These are phyloP conservation scores for Tympanoctomys barrerae DNA, from an alignment of 2,797 vertebrate genomes.

Conservation along the genomic window DNA sequence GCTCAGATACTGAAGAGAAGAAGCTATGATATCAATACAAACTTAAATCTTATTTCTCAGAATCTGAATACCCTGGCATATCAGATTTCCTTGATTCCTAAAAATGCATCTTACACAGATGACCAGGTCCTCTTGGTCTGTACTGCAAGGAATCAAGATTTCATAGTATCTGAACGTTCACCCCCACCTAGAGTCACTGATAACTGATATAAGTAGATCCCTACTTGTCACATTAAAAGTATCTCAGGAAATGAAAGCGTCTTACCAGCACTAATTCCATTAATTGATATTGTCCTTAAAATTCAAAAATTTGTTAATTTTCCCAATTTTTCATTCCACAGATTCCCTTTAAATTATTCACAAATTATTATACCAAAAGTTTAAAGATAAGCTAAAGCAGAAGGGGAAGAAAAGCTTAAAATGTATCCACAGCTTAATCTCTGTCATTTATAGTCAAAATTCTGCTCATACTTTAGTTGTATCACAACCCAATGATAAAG, in stretches of 20 bases:
- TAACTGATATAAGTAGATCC: neutral
- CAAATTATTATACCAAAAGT: neutral
- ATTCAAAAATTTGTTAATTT: neutral
- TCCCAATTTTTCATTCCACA: neutral
- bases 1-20: neutral
- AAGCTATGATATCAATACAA: neutral
- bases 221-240: neutral
- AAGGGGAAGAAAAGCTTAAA: neutral
- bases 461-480: neutral
- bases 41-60: conserved; percentile 29
- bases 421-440: neutral
- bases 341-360: neutral
- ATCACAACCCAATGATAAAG: neutral
- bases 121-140: neutral
- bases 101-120: neutral
- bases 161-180: neutral
- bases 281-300: conserved; percentile 10
- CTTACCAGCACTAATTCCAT: neutral
- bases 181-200: neutral
- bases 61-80: neutral
- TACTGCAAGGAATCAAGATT: neutral
- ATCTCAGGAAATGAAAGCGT: neutral
- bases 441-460: neutral
- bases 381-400: neutral
- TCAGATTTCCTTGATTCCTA: neutral